Conservation (phyloP, 53 echinoderm and acorn worm genomes). For the Luidia sarsii region DNA sequence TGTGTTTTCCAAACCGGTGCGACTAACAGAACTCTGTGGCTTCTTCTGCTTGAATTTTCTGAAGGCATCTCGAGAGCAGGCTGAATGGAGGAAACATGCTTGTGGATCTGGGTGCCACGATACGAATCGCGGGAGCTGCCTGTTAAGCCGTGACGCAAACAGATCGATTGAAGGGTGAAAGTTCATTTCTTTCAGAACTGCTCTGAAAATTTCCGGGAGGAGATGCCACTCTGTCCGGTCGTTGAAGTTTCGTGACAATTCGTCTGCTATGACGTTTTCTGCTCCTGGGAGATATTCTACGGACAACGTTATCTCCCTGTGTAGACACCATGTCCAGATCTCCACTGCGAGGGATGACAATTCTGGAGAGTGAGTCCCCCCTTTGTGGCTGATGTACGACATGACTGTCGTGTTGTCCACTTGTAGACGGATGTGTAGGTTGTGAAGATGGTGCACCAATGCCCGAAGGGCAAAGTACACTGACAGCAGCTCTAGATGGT, state of each 20-base stretch:
- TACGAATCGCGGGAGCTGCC: neutral
- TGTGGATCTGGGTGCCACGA: slow-evolving; percentile 18
- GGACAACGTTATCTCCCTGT: neutral
- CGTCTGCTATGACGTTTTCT: neutral
- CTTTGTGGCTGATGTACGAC: no score
- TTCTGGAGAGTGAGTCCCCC: neutral
- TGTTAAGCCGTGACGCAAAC: slow-evolving; percentile 20
- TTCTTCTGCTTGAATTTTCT: slow-evolving; percentile 11
- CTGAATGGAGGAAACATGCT: slow-evolving; percentile 42
- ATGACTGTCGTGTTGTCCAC: slow-evolving; percentile 28
- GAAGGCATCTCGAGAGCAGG: slow-evolving; percentile 13
- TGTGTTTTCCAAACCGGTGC: slow-evolving; percentile 35
- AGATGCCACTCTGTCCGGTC: slow-evolving; percentile 18
- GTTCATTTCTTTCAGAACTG: neutral
- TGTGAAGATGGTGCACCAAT: neutral
- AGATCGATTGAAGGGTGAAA: slow-evolving; percentile 16
- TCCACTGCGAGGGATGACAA: slow-evolving; percentile 18
- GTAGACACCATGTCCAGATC: slow-evolving; percentile 26
- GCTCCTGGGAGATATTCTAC: slow-evolving; percentile 4
- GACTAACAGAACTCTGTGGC: slow-evolving; percentile 32
- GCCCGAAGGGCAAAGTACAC: slow-evolving; percentile 4
- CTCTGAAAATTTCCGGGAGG: neutral
- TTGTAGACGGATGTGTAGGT: slow-evolving; percentile 7
- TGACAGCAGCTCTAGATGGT: slow-evolving; percentile 17
- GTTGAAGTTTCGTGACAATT: neutral